Conservation (phyloP, 2,797 vertebrate species). For the Lateolabrax maculatus region DNA sequence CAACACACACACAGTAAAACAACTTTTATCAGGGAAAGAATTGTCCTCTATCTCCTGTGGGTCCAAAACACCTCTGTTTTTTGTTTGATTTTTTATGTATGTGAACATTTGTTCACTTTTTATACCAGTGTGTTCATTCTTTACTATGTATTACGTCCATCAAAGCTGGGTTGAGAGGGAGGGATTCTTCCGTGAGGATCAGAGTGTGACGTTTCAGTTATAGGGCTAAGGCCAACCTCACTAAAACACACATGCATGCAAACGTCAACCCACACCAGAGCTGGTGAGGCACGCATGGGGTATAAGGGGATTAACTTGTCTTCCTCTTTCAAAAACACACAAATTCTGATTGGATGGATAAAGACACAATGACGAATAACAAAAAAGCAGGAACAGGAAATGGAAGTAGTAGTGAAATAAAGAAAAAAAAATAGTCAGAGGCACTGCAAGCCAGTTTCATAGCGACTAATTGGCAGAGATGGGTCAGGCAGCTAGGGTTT, state of each 20-base stretch:
- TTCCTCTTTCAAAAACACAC: conserved; percentile 80
- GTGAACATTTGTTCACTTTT: conserved; percentile 48
- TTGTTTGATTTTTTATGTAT: conserved; percentile 11
- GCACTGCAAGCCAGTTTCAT: conserved; percentile 90
- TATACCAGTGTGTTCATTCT: conserved; percentile 45
- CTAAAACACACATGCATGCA: conserved; percentile 83
- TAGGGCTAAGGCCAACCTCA: conserved; percentile 73
- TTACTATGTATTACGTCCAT: conserved; percentile 57
- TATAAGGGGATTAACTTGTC: conserved; percentile 52
- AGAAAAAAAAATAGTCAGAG: conserved; percentile 83
- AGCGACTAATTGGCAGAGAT: conserved; percentile 85
- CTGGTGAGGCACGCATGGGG: conserved; percentile 75
- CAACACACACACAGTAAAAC: conserved; percentile 75
- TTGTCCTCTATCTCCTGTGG: conserved; percentile 48
- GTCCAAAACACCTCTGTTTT: conserved; percentile 51
- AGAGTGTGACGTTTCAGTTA: conserved; percentile 60
- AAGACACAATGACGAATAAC: conserved; percentile 62
- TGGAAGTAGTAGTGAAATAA: conserved; percentile 72
- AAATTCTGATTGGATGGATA: conserved; percentile 72
- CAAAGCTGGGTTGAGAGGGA: conserved; percentile 53
- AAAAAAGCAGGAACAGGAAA: conserved; percentile 66
- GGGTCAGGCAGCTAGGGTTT: conserved; percentile 88
- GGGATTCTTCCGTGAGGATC: conserved; percentile 56
- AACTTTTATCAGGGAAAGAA: conserved; percentile 71
- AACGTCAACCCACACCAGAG: conserved; percentile 74